Percentiles rank a stretch among this genome's conserved stretches.
Conservation (phyloP, 1,140 invertebrate genomes). For the Heliconius hermathena region DNA sequence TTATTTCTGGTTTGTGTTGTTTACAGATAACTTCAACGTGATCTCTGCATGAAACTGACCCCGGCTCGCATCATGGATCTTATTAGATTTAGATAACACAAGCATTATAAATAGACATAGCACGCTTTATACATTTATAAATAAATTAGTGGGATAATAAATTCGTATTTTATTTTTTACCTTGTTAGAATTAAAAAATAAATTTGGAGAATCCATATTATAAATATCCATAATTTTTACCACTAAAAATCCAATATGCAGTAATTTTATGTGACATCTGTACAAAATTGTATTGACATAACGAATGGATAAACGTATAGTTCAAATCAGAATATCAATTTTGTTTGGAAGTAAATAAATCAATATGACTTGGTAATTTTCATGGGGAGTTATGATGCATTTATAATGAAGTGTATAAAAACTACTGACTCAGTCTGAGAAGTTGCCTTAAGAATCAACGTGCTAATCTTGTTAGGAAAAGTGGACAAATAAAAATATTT, state of each 20-base stretch:
- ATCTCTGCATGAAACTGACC: slow-evolving; percentile 46
- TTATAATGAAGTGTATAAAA: slow-evolving; percentile 43
- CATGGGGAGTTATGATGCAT: slow-evolving; percentile 45
- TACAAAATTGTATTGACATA: slow-evolving; percentile 46
- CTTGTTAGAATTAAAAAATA: background rate
- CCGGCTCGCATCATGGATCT: slow-evolving; percentile 40
- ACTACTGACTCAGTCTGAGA: slow-evolving; percentile 33
- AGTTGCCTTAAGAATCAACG: slow-evolving; percentile 39
- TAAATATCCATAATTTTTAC: background rate
- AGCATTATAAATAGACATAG: slow-evolving; percentile 54
- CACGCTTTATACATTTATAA: slow-evolving; percentile 53
- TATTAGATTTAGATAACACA: slow-evolving; percentile 34
- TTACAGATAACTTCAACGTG: slow-evolving; percentile 43
- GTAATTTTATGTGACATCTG: slow-evolving; percentile 37
- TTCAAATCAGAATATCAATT: slow-evolving; percentile 45
- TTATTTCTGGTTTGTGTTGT: slow-evolving; percentile 2
- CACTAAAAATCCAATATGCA: background rate
- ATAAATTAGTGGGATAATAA: slow-evolving; percentile 60
- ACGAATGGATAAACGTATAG: slow-evolving; percentile 45
- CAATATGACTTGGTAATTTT: slow-evolving; percentile 46
- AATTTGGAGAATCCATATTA: background rate
- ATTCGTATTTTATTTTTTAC: background rate
- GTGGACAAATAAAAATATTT: slow-evolving; percentile 38
- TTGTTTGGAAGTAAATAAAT: slow-evolving; percentile 48
- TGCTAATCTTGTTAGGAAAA: slow-evolving; percentile 35